phyloP scores from a whole-genome alignment of 2,113 vertebrate species.

The Oncorhynchus masou region DNA sequence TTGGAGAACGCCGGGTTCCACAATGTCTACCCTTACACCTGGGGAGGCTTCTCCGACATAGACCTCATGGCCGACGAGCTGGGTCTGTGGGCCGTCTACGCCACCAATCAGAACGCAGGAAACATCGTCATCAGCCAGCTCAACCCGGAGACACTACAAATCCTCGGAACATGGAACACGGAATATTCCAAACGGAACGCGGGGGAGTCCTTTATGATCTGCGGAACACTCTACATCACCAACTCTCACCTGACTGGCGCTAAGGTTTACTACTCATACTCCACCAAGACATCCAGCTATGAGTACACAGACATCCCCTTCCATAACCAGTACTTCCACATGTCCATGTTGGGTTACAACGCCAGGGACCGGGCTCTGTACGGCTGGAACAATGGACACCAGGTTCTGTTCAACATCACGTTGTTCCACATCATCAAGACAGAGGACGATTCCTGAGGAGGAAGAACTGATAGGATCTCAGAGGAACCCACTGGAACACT shows the following conservation, averaged over 20 bases:
- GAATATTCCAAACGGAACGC: slow-evolving; percentile 98
- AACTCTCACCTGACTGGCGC: slow-evolving; percentile 97
- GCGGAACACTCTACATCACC: slow-evolving; percentile 94
- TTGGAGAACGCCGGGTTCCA: slow-evolving; percentile 95
- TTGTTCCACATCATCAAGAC: slow-evolving; percentile 98
- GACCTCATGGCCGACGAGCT: slow-evolving; percentile 98
- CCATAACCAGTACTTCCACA: slow-evolving; percentile 98
- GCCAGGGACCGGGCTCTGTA: slow-evolving; percentile 92
- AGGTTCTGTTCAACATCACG: slow-evolving; percentile 96
- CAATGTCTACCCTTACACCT: slow-evolving; percentile 97
- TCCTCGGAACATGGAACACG: slow-evolving; percentile 91
- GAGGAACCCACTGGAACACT: neutral
- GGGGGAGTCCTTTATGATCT: slow-evolving; percentile 98
- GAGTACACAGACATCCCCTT: slow-evolving; percentile 98
- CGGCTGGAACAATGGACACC: slow-evolving; percentile 98
- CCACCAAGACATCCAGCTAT: slow-evolving; percentile 92
- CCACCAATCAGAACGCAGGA: slow-evolving; percentile 97
- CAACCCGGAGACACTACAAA: slow-evolving; percentile 89
- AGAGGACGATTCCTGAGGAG: slow-evolving; percentile 84
- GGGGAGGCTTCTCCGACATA: slow-evolving; percentile 98
- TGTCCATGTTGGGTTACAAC: slow-evolving; percentile 99
- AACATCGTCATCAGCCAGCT: slow-evolving; percentile 96
- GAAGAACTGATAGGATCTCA: neutral
- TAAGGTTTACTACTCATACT: slow-evolving; percentile 97
- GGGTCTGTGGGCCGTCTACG: slow-evolving; percentile 95